Evolutionary conservation across 92 coral and sea anemone genomes (phyloP).

Genomic region (Palythoa grandis): DNA sequence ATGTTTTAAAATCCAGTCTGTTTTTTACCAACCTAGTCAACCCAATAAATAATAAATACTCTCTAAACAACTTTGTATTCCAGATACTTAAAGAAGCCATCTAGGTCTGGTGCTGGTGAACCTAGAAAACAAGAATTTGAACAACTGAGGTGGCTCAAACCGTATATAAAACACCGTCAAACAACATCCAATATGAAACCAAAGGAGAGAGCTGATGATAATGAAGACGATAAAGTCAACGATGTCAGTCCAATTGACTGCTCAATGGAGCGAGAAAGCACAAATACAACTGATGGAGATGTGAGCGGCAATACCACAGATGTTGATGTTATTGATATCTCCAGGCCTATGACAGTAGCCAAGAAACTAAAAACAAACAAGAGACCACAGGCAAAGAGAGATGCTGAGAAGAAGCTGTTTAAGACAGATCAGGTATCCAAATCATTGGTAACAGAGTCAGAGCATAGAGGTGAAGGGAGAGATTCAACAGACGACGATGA

Average conservation of each 20-base stretch:
- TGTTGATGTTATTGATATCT: slow-evolving; percentile 22
- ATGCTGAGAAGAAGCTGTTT: slow-evolving; percentile 31
- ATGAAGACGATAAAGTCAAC: slow-evolving; percentile 24
- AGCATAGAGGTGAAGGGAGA: slow-evolving; percentile 6
- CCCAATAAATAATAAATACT: too few species aligned
- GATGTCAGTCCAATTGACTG: slow-evolving; percentile 32
- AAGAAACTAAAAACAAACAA: slow-evolving; percentile 36
- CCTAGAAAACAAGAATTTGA: slow-evolving; percentile 30
- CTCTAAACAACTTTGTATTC: not conserved
- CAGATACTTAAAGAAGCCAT: slow-evolving; percentile 6
- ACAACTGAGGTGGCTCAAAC: slow-evolving; percentile 21
- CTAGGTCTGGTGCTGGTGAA: slow-evolving; percentile 35
- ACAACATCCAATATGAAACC: slow-evolving; percentile 36
- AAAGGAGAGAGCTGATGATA: slow-evolving; percentile 26
- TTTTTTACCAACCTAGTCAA: too few species aligned
- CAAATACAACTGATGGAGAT: slow-evolving; percentile 18
- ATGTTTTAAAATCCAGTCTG: too few species aligned
- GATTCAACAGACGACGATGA: slow-evolving; percentile 5
- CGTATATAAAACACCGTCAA: slow-evolving; percentile 28
- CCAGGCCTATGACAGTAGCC: slow-evolving; percentile 21
- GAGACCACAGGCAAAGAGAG: slow-evolving; percentile 33
- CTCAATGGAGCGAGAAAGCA: slow-evolving; percentile 22
- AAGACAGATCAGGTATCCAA: slow-evolving; percentile 40
- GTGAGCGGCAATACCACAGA: slow-evolving; percentile 30
- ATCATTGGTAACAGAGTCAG: slow-evolving; percentile 25